A percentile compares a stretch with the other conserved stretches of the same genome.
Conservation (phyloP, 2,113 vertebrate genomes). For the Rhagologus leucostigma region DNA sequence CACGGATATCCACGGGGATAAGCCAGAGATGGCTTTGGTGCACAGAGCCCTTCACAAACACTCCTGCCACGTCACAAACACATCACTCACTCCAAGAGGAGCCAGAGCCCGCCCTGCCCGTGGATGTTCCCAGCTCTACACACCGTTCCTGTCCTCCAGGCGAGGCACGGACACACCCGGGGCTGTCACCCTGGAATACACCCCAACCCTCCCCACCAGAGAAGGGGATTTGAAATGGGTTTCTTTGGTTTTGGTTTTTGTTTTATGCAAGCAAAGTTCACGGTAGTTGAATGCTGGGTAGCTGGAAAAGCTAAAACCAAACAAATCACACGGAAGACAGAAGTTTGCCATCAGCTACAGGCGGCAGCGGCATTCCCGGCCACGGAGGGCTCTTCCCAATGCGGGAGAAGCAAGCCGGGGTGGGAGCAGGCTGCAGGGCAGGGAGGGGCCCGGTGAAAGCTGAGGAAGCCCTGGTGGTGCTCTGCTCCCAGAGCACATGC, state of each 20-base stretch:
- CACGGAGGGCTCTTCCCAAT: rapidly evolving
- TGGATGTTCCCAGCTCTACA: rapidly evolving
- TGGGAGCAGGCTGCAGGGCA: not conserved
- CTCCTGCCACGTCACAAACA: not conserved
- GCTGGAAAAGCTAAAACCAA: not conserved
- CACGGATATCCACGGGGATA: rapidly evolving
- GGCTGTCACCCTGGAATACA: not conserved
- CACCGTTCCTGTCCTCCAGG: not conserved
- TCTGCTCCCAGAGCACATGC: not conserved
- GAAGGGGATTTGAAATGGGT: not conserved
- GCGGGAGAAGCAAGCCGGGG: not conserved
- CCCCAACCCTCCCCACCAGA: not conserved
- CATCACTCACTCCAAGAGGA: not conserved
- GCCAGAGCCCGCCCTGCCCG: not conserved
- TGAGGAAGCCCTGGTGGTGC: not conserved
- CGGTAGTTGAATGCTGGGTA: not conserved
- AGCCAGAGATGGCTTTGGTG: not conserved
- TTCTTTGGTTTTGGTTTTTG: constrained; percentile 27
- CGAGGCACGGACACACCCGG: not conserved
- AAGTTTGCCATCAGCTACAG: rapidly evolving
- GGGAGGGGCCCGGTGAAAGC: rapidly evolving
- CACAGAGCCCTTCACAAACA: rapidly evolving
- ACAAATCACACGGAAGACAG: rapidly evolving
- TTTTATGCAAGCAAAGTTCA: not conserved
- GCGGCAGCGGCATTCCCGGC: not conserved